Base-by-base conservation (phyloP, 2,113 vertebrate species). In the Rhipidura dahli region DNA sequence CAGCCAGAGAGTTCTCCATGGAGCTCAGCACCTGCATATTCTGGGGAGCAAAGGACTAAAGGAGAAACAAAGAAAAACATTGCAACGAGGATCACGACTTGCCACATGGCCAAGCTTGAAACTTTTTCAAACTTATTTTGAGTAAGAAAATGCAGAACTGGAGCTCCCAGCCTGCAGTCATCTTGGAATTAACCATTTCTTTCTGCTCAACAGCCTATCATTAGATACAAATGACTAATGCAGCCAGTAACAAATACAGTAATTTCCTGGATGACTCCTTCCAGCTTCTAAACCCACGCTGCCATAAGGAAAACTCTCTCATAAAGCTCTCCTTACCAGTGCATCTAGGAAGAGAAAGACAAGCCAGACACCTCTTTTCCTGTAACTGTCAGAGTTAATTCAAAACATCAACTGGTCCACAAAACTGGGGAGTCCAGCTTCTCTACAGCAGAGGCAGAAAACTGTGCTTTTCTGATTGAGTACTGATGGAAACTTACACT, bases 1-100 rank as follows among this genome's bases (percentile, higher is more conserved):
- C 97, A 93, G 98, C 90, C 89, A 99, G 95, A 28, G 98, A 99
- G 20, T 95, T 93, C 70, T 99, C 99, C 0, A 98, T 98, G 90
- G 97, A 95, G 78, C 87, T 97, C 89, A 99, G 96, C 77, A 99
- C 86, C 84, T 90, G 98, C 44, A 98, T 94, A 50, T 97, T 98
- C 95, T 98, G 97, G 45, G 98, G 98, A 70, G 97, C 27, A 19
- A 19, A 98, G 37, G 63, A 98, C 99, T 99, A 71, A 33, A 88
- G 75, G 6, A 33, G 14, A 70, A 39, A 65, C 11, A 93, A 63
- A 19, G 20, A 6, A 50, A 72, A 68, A 68, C 19, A 30, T 5
- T 47, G 39, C 57, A 71, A 2, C 61, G 21, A 80, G 23, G 21
- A 61, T 50, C 14, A n/a, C 3, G 4, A 23, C 26, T 76, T 64